Conservation (phyloP, 2,888 invertebrate genomes). For the Rosalia funebris region DNA sequence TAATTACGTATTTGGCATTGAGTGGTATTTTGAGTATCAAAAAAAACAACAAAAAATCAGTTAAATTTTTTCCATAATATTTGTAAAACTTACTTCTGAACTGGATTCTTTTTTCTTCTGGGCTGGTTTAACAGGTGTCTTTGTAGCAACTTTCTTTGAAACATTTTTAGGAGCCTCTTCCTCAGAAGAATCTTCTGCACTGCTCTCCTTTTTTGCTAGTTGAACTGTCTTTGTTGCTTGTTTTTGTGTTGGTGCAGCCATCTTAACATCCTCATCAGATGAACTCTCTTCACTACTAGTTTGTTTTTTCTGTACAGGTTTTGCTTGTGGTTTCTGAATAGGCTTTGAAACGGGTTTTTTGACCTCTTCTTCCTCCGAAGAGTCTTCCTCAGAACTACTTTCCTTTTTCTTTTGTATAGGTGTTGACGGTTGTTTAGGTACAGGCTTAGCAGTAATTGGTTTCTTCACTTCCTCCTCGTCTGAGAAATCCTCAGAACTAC, state of each 20-base stretch:
- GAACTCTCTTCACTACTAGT: too few relatives aligned
- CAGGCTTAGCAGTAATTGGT: not conserved
- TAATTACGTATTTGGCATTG: too few relatives aligned
- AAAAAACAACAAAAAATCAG: too few relatives aligned
- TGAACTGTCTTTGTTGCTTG: not conserved
- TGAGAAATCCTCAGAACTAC: slow-evolving; percentile 51
- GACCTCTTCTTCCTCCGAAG: slow-evolving; percentile 10
- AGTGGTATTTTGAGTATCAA: too few relatives aligned
- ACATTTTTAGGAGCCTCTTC: slow-evolving; percentile 5
- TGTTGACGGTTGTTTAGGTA: not conserved
- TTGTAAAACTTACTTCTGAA: slow-evolving; percentile 13
- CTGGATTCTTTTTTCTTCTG: slow-evolving; percentile 12
- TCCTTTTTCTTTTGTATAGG: slow-evolving; percentile 43
- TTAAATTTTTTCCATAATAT: not conserved
- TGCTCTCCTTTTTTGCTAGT: slow-evolving; percentile 54
- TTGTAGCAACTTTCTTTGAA: slow-evolving; percentile 6
- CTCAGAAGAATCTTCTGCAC: slow-evolving; percentile 45
- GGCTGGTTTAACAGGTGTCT: slow-evolving; percentile 20
- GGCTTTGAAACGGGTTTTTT: not conserved
- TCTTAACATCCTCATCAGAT: too few relatives aligned
- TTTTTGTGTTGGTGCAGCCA: not conserved
- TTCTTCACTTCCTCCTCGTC: slow-evolving; percentile 52
- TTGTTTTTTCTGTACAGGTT: too few relatives aligned
- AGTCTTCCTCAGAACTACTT: slow-evolving; percentile 56
- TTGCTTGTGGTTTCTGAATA: too few relatives aligned